Base-by-base conservation (phyloP, 2,888 invertebrate species). In the Cepaea hortensis region DNA sequence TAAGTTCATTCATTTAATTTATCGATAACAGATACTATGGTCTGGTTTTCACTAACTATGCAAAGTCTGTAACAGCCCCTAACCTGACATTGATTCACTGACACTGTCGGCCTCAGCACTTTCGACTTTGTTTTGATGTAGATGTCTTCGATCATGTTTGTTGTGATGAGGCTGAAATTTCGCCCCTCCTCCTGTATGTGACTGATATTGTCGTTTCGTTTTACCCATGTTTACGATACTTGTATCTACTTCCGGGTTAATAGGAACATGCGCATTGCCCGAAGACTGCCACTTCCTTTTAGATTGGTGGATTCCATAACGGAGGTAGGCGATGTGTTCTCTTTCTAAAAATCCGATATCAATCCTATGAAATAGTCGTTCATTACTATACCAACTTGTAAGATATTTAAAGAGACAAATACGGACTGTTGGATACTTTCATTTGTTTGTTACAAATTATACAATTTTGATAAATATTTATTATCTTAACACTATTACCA, bases 191-290 rank as follows among this genome's bases (percentile, higher is more conserved):
- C 20, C 35, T 35, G 80, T 55, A 50, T 15, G 77, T 6, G 81
- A 6, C 50, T 46, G 50, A 6, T 84, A 50, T 23, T 68, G 80
- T 35, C 84, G 75, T 73, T 87, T 84, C 1, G 86, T 86, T 77
- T 86, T 86, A n/a, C 86, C 86, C 86, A 86, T 86, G n/a, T 50
- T 86, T 61, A 15, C 48, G 23, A 50, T 62, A 23, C 6, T 46
- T n/a, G 18, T 55, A 55, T 18, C 7, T 83, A 72, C 79, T 86
- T 86, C 83, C 86, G 83, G 68, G 9, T 61, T 20, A n/a, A 3
- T 15, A 3, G 20, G 11, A 23, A 79, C 77, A 85, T 85, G 79
- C 79, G 73, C 85, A 6, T 18, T 61, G 75, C 35, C 61, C 73
- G 13, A 18, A 18, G n/a, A 79, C 65, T 48, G 23, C 79, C 62